Conservation (phyloP, 2,888 invertebrate genomes). For the Leucophenga maculata region DNA sequence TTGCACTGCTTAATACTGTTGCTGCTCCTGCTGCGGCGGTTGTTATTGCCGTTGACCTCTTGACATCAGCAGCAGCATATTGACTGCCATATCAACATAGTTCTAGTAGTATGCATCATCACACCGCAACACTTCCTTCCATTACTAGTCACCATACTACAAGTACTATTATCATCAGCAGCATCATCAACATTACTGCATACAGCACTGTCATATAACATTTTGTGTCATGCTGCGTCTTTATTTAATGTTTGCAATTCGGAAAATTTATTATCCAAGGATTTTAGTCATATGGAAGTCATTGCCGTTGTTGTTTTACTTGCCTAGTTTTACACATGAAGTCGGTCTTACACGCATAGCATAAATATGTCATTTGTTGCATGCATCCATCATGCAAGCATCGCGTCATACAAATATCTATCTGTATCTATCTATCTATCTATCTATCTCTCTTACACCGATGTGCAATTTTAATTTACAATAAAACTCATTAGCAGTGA, state of each 20-base stretch:
- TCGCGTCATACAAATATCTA: neutral
- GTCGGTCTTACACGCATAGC: slow-evolving; percentile 30
- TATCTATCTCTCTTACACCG: slow-evolving; percentile 29
- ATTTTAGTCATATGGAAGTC: slow-evolving; percentile 40
- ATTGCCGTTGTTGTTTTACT: neutral
- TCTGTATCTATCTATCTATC: slow-evolving; percentile 1
- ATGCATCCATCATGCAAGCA: slow-evolving; percentile 56
- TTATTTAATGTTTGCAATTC: slow-evolving; percentile 64
- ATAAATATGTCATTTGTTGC: slow-evolving; percentile 55
- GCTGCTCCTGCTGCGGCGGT: slow-evolving; percentile 44
- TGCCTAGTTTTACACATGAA: neutral
- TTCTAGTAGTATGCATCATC: too few species aligned
- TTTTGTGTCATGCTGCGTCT: slow-evolving; percentile 39
- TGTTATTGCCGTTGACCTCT: slow-evolving; percentile 47
- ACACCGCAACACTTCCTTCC: neutral
- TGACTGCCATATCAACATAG: neutral
- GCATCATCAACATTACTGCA: neutral
- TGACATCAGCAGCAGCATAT: slow-evolving; percentile 36
- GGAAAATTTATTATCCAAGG: slow-evolving; percentile 64
- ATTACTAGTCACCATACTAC: neutral
- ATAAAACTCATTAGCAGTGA: slow-evolving; percentile 66
- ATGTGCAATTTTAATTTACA: slow-evolving; percentile 62
- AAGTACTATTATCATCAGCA: neutral
- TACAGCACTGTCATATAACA: neutral
- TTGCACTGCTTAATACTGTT: neutral